phyloP scores from a whole-genome alignment of 2,797 vertebrate species.

The Phylloscopus collybita region DNA sequence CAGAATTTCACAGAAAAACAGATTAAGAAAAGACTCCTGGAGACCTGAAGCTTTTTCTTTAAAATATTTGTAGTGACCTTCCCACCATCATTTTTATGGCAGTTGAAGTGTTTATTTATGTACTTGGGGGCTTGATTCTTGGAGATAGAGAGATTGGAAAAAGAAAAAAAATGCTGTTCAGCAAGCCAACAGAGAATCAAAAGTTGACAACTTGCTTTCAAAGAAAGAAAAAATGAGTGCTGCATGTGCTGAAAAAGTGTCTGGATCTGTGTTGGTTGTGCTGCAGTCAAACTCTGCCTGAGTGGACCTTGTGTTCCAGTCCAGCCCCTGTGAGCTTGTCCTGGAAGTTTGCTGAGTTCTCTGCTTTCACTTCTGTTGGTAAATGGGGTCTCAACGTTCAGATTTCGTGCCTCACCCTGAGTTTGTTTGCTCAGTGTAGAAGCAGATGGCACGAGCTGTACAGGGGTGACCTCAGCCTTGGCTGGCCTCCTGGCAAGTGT shows the following conservation, averaged over 20 bases:
- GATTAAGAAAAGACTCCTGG: not conserved
- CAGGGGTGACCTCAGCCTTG: not conserved
- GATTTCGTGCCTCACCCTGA: not conserved
- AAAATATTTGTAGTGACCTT: not conserved
- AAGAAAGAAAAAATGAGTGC: not conserved
- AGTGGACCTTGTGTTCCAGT: not conserved
- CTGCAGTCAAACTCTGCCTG: not conserved
- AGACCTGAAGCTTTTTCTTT: not conserved
- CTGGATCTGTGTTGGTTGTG: not conserved
- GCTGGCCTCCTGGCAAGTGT: not conserved
- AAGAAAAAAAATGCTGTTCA: not conserved
- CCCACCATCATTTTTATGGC: not conserved
- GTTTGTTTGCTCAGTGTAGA: fast-evolving
- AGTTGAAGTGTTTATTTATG: not conserved
- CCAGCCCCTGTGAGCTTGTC: not conserved
- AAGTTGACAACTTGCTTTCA: not conserved
- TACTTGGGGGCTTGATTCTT: not conserved
- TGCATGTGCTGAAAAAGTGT: not conserved
- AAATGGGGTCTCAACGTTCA: not conserved
- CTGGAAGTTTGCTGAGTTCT: not conserved
- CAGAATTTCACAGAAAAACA: not conserved
- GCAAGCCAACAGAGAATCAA: not conserved
- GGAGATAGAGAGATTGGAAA: not conserved
- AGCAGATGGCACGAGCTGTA: fast-evolving
- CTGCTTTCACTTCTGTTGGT: not conserved